Conservation (phyloP, 2,797 vertebrate species). For the Coregonus ussuriensis region DNA sequence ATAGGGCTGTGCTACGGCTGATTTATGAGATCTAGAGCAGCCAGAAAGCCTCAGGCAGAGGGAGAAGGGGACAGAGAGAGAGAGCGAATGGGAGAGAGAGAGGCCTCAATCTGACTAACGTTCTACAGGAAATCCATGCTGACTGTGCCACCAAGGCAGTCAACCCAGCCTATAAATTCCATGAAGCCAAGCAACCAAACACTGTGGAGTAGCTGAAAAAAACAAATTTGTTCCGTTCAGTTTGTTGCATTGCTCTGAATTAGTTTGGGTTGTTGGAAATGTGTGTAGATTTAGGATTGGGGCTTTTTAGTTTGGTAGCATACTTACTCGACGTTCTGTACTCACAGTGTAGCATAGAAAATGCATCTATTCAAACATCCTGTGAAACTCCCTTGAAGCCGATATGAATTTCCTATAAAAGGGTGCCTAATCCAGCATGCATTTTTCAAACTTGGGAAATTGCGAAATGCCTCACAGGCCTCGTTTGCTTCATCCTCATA, state of each 20-base stretch:
- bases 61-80: slow-evolving; percentile 26
- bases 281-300: background rate
- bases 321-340: background rate
- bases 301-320: slow-evolving; percentile 37
- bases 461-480: slow-evolving; percentile 64
- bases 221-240: slow-evolving; percentile 36
- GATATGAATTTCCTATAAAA: slow-evolving; percentile 69
- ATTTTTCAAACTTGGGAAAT: slow-evolving; percentile 70
- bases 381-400: slow-evolving; percentile 62
- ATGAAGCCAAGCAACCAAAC: slow-evolving; percentile 24
- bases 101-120: slow-evolving; percentile 68
- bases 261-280: background rate
- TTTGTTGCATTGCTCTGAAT: slow-evolving; percentile 23
- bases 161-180: slow-evolving; percentile 55
- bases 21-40: slow-evolving; percentile 71
- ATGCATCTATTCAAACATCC: slow-evolving; percentile 39
- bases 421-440: slow-evolving; percentile 61
- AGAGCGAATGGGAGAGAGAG: slow-evolving; percentile 18
- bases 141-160: slow-evolving; percentile 56
- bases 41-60: slow-evolving; percentile 64
- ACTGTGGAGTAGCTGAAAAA: slow-evolving; percentile 2
- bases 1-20: slow-evolving; percentile 64
- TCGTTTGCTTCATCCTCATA: slow-evolving; percentile 64
- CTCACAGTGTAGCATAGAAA: slow-evolving; percentile 30
- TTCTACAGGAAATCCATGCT: slow-evolving; percentile 66